Evolutionary conservation across 2,797 vertebrate genomes (phyloP).

Genomic region (Rhinoraja longicauda): DNA sequence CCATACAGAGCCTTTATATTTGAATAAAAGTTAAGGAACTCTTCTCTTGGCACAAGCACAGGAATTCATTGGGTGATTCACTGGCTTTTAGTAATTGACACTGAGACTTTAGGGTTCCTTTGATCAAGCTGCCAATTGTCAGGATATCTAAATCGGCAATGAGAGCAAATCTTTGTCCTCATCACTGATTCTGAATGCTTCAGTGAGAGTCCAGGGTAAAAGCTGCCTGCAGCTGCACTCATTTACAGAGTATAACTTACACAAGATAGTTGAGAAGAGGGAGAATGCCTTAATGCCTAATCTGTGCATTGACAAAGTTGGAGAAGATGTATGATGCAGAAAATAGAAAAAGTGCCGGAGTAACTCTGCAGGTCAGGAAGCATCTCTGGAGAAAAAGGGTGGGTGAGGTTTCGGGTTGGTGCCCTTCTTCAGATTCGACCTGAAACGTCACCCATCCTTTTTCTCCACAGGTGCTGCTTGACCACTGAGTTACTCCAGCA

Average conservation of each 20-base stretch:
- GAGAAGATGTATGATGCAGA: not conserved
- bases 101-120: not conserved
- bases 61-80: not conserved
- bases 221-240: not conserved
- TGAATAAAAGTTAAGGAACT: slow-evolving; percentile 29
- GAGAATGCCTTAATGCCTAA: not conserved
- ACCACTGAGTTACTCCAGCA: too few species aligned
- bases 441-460: too few species aligned
- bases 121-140: slow-evolving; percentile 15
- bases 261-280: not conserved
- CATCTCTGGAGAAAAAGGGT: too few species aligned
- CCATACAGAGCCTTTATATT: not conserved
- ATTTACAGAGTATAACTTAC: not conserved
- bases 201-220: not conserved
- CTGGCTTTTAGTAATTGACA: not conserved
- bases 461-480: too few species aligned
- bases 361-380: too few species aligned
- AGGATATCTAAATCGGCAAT: not conserved
- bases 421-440: too few species aligned
- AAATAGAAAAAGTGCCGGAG: too few species aligned
- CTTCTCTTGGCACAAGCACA: not conserved
- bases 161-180: not conserved
- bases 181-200: slow-evolving; percentile 2
- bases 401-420: too few species aligned
- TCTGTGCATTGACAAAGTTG: not conserved